Evolutionary conservation across 2,888 invertebrate genomes (phyloP), one percentile per base, ranked within the genome.

Genomic region (Apotomis capreana): DNA sequence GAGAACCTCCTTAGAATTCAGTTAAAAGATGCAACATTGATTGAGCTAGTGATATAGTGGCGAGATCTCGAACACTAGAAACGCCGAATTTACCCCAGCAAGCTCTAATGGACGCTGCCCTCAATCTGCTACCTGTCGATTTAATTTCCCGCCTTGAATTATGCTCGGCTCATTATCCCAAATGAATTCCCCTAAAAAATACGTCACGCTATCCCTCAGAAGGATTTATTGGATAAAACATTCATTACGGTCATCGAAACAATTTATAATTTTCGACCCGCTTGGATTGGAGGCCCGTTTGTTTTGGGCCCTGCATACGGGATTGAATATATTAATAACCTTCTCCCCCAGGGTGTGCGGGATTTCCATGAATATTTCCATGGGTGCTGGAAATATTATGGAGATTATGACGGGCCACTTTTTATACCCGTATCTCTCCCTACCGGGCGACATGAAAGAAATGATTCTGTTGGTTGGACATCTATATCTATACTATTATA

Each of bases 51-150:
- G 26, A 26, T 26, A 26, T 26, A 26, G 26, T 26, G 26, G 26
- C 26, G 26, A 26, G 1, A 26, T 26, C 26, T 26, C 26, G 26
- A 26, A 26, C 26, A 26, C 26, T 26, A 26, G 26, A 26, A 26
- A 26, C 26, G 1, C 2, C 26, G 26, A 26, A 26, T 26, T 26
- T 26, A 26, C 26, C 26, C 26, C 26, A 12, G n/a, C 26, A 40
- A 49, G 26, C 52, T 36, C 57, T 72, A 72, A 63, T 68, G 72
- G 63, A 58, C 72, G 58, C 37, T 36, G 59, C 37, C 63, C 68
- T 49, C 62, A 62, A 72, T 68, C 63, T 63, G 49, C 63, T 72
- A 68, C 70, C 72, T 72, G 72, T 72, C 68, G 63, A 58, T 68
- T 72, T 68, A 72, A 72, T 72, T 67, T 63, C 68, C 68, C 52